Evolutionary conservation across 2,888 invertebrate species (phyloP), one percentile per base, ranked within the genome.

Genomic region (Nomada flava): DNA sequence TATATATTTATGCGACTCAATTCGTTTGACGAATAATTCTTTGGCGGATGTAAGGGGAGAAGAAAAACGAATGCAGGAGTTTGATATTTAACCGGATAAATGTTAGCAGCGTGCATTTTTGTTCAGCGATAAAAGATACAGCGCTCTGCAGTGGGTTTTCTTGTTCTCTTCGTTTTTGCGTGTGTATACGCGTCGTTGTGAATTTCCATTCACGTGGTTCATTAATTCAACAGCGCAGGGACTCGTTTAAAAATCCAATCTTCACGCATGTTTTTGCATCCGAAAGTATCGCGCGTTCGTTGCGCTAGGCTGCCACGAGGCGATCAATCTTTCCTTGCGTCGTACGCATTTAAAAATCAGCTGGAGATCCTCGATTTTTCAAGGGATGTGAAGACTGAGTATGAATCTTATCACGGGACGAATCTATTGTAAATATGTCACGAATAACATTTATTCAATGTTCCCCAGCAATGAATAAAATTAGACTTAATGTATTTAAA

Each of bases 231-330:
- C 73, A 52, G 55, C 63, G 52, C n/a, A 23, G 29, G 18, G 62
- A 3, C 70, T 65, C 70, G 64, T 81, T 81, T 69, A 64, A 81
- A 81, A 81, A 81, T 81, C 81, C 73, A 73, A 73, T 81, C 81
- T 59, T 57, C 68, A 18, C 81, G 63, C 80, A 59, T 57, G 52
- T 73, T 72, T 80, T 36, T 59, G 62, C 80, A 79, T 71, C 36
- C 44, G 42, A 42, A 68, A 68, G 10, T 62, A 52, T 44, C 36
- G 5, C 55, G 42, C 50, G 20, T 50, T 26, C 50, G 47, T 69
- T 63, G 36, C 7, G 36, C 47, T 9, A 11, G 50, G 50, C 57
- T 63, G 13, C 26, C n/a, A 18, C 55, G 11, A 23, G 20, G 36
- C 68, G 69, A 79, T 79, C 79, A 59, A 79, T 79, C 79, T 79